Evolutionary conservation across 2,113 vertebrate species (phyloP).

Genomic region (Miniopterus natalensis): DNA sequence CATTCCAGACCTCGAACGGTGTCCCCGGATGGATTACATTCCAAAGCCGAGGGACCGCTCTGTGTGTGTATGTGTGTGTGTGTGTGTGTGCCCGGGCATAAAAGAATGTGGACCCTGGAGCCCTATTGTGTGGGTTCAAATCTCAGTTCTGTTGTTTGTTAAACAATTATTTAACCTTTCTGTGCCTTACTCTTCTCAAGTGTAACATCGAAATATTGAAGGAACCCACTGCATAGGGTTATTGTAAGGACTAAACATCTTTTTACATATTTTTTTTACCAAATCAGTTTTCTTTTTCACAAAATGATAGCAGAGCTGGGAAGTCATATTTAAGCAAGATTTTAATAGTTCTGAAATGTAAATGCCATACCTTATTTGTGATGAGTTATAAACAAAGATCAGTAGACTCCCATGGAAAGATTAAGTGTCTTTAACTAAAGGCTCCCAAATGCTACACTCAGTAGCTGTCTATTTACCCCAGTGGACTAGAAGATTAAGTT

Average conservation of each 20-base stretch:
- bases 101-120: not conserved
- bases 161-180: not conserved
- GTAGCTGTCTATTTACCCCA: not conserved
- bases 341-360: not conserved
- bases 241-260: not conserved
- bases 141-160: not conserved
- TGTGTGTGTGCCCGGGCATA: too few species aligned
- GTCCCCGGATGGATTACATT: too few species aligned
- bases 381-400: slow-evolving; percentile 34
- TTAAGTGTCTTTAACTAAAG: slow-evolving; percentile 7
- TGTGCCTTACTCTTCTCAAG: not conserved
- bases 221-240: not conserved
- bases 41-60: too few species aligned
- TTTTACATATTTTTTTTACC: not conserved
- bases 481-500: not conserved
- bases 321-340: not conserved
- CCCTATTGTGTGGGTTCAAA: not conserved
- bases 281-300: not conserved
- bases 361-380: not conserved
- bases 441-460: not conserved
- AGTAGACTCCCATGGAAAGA: not conserved
- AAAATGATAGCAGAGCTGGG: not conserved
- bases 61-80: too few species aligned
- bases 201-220: not conserved
- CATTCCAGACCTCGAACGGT: too few species aligned